These are phyloP conservation scores for Alethe castanea DNA, from an alignment of 2,113 vertebrate genomes.

Conservation along the genomic window DNA sequence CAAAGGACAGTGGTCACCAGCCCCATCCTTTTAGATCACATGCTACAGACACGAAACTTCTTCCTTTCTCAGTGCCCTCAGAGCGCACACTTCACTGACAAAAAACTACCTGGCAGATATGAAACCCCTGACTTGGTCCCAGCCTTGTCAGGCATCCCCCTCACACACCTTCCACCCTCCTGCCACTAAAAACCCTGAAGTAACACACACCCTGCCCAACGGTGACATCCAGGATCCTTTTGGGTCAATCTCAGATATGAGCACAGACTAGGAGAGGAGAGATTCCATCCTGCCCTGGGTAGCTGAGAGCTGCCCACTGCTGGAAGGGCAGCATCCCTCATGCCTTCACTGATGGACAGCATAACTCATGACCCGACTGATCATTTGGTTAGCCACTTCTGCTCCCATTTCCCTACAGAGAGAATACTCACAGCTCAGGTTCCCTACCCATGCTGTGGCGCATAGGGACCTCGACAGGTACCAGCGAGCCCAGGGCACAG, in stretches of 20 bases:
- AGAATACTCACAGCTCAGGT: neutral
- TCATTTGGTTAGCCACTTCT: neutral
- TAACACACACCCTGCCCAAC: neutral
- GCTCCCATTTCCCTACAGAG: neutral
- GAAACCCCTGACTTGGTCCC: neutral
- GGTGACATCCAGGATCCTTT: neutral
- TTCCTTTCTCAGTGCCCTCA: neutral
- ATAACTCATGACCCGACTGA: neutral
- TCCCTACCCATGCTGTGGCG: neutral
- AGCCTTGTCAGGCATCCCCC: rapidly evolving
- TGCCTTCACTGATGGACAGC: neutral
- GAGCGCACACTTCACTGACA: neutral
- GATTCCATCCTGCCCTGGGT: neutral
- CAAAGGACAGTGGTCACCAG: neutral
- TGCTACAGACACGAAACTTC: neutral
- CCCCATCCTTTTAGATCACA: rapidly evolving
- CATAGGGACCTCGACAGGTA: neutral
- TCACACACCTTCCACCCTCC: rapidly evolving
- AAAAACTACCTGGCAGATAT: neutral
- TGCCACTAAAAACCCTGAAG: neutral
- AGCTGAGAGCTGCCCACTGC: neutral
- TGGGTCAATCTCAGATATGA: neutral
- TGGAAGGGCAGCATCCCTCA: neutral
- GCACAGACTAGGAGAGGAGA: neutral
- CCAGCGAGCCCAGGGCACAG: neutral